Evolutionary conservation across 2,797 vertebrate genomes (phyloP), one percentile per base, ranked within the genome.

Genomic region (Manis javanica): DNA sequence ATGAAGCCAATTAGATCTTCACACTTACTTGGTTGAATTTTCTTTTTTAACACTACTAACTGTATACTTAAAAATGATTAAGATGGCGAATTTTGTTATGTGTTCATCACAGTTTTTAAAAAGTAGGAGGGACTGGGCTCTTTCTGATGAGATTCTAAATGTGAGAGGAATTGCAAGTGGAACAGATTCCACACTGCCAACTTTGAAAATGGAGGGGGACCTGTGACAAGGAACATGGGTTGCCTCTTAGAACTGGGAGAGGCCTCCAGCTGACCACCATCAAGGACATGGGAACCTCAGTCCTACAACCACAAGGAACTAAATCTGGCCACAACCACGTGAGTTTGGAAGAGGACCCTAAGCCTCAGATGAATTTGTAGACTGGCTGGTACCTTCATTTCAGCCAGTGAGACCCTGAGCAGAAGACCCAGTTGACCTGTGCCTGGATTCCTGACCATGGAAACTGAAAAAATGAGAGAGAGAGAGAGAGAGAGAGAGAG

Each of bases 31-130:
- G 42, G 42, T 46, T 46, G 42, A 46, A 46, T 46, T 46, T 46
- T 46, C 42, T 46, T 46, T 46, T 74, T 81, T 87, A 66, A 79
- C 37, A 66, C 24, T 74, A 24, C 49, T 39, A 91, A 68, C 11
- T 49, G 34, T n/a, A 69, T 26, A 81, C 34, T 94, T 86, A 59
- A 95, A 86, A 95, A 61, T 63, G 49, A 66, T 81, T 69, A 85
- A 55, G 63, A 68, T 90, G 63, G 66, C 61, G 59, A 77, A 29
- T 85, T 81, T 66, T 83, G 5, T 51, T 66, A 23, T 26, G 61
- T 77, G 16, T 63, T 81, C 59, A 83, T 68, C 63, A 49, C 21
- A 14, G 2, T 34, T 77, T 64, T 63, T 46, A 71, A 87, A 63
- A 64, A 69, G 34, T 7, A 15, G 23, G 37, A 51, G 37, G 8